These are phyloP conservation scores for Diachasmimorpha longicaudata DNA, from an alignment of 1,140 invertebrate genomes.

Conservation along the genomic window DNA sequence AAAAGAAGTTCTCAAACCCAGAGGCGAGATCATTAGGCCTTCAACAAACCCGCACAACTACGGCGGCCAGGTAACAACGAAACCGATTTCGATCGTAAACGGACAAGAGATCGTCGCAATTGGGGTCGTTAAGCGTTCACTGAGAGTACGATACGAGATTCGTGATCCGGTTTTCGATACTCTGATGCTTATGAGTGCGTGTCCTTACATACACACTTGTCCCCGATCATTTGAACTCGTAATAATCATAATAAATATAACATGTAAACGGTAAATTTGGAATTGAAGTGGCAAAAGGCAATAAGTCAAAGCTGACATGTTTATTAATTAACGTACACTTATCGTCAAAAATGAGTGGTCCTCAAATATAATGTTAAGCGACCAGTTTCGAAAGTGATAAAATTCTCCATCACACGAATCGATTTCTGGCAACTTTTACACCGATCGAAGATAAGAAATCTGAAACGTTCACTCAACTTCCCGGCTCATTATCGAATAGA, in stretches of 20 bases:
- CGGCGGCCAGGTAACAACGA: constrained; percentile 8
- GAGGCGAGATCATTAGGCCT: constrained; percentile 28
- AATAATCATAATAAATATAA: not conserved
- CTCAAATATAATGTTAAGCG: too few relatives aligned
- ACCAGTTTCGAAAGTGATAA: too few relatives aligned
- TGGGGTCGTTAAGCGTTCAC: constrained; percentile 16
- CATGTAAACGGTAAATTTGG: not conserved
- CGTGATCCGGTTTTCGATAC: constrained; percentile 21
- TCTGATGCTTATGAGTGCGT: not conserved
- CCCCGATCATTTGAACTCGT: not conserved
- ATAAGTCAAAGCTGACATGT: too few relatives aligned
- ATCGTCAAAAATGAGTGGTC: too few relatives aligned
- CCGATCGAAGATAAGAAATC: too few relatives aligned
- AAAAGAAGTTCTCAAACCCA: constrained; percentile 27
- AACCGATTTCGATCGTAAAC: constrained; percentile 25
- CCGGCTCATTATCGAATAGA: too few relatives aligned
- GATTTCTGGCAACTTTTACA: too few relatives aligned
- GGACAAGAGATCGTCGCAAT: constrained; percentile 27
- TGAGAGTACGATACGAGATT: constrained; percentile 17
- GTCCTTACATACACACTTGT: not conserved
- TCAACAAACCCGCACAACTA: not conserved
- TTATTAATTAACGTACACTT: too few relatives aligned
- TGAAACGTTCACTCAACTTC: too few relatives aligned
- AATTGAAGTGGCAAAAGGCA: too few relatives aligned
- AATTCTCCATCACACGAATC: too few relatives aligned